phyloP scores from a whole-genome alignment of 2,797 vertebrate species.

The Microctenopoma stevenorrisi region DNA sequence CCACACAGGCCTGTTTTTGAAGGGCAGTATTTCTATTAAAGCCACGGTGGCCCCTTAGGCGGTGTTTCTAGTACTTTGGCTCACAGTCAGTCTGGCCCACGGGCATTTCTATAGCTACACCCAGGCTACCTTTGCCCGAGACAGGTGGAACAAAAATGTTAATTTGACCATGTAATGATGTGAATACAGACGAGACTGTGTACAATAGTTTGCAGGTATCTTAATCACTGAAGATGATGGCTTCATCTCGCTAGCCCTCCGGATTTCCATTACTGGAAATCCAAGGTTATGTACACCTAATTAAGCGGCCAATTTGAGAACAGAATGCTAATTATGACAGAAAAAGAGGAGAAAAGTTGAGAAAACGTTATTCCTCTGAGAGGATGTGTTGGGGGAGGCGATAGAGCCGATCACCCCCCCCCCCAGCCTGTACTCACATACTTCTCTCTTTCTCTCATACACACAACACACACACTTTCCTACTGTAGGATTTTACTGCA shows the following conservation, averaged over 20 bases:
- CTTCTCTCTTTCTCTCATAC: neutral
- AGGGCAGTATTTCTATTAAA: conserved; percentile 73
- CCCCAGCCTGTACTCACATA: neutral
- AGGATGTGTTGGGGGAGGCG: conserved; percentile 80
- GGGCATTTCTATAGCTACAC: conserved; percentile 71
- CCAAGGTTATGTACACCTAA: conserved; percentile 91
- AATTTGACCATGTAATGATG: conserved; percentile 84
- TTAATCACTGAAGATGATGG: conserved; percentile 86
- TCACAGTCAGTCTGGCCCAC: conserved; percentile 59
- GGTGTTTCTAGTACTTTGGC: conserved; percentile 47
- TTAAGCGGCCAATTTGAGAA: conserved; percentile 89
- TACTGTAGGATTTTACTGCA: conserved; percentile 82
- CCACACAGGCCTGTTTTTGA: conserved; percentile 63
- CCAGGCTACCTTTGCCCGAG: conserved; percentile 68
- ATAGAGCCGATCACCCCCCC: conserved; percentile 71
- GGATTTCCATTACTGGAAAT: conserved; percentile 89
- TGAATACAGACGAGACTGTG: conserved; percentile 81
- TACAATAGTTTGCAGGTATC: conserved; percentile 84
- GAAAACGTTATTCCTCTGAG: conserved; percentile 86
- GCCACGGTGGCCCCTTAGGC: conserved; percentile 49
- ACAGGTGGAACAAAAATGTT: conserved; percentile 83
- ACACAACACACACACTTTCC: conserved; percentile 41
- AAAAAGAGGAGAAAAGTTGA: conserved; percentile 84
- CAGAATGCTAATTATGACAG: conserved; percentile 89
- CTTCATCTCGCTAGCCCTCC: conserved; percentile 86